Base-by-base conservation (phyloP, 2,888 invertebrate species). In the Ennomos erosarius region DNA sequence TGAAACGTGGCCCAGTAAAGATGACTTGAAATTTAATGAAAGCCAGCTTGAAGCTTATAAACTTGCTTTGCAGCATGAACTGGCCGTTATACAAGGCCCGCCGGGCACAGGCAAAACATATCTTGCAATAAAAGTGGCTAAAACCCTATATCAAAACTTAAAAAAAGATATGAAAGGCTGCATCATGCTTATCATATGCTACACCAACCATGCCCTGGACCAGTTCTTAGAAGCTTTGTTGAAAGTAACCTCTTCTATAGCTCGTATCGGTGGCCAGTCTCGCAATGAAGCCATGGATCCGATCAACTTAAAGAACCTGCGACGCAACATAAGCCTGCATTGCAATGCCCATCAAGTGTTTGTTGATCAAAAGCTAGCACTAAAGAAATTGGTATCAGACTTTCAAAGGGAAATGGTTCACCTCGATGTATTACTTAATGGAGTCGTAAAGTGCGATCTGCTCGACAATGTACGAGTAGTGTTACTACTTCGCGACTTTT, bases 21-120 rank as follows among this genome's bases (percentile, higher is more conserved):
- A 81, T 13, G 69, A 85, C 37, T 67, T 95, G 10, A 75, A 84
- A 40, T 85, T 97, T 10, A 95, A 97, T 79, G 82, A 89, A 26
- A 94, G 94, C 57, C 97, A 97, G 78, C 88, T 90, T 54, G 76
- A 81, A 10, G 97, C 97, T 0, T 94, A 94, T 70, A 88, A 93
- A 66, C 86, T 94, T 11, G 95, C 96, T 0, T 79, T 97, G 8
- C 94, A 94, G 0, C 93, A 94, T 62, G 95, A 97, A 76, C 94
- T 97, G 68, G 94, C 94, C 0, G 92, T 97, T 1, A 96, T 97
- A 67, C 97, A 97, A 85, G 97, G 98, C 0, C 97, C 97, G 1
- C 97, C 97, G 0, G 97, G 98, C 4, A 97, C 97, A 0, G 98
- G 97, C 0, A 97, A 97, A 88, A 97, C 97, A 0, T 96, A 93